Evolutionary conservation across 2,797 vertebrate genomes (phyloP).

Genomic region (Gallinago solitaria): DNA sequence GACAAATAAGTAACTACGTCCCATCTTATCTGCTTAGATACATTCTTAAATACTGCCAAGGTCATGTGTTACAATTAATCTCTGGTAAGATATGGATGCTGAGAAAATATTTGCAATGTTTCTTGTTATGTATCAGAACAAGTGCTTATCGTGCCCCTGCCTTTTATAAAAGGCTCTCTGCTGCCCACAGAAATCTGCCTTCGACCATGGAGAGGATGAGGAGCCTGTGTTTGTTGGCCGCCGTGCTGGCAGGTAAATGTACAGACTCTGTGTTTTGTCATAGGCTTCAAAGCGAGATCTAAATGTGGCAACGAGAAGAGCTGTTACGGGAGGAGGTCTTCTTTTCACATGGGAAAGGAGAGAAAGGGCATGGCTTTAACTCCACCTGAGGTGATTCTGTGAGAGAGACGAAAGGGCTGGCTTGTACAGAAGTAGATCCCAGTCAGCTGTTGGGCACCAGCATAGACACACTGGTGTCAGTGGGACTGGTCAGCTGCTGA

Average conservation of each 20-base stretch:
- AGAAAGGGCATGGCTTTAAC: neutral
- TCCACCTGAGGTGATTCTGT: neutral
- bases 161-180: neutral
- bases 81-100: neutral
- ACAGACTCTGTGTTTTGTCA: neutral
- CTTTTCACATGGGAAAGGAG: neutral
- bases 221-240: neutral
- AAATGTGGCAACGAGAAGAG: rapidly evolving
- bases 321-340: rapidly evolving
- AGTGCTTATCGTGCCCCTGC: neutral
- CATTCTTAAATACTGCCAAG: neutral
- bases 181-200: neutral
- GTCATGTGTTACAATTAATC: neutral
- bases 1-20: neutral
- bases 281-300: neutral
- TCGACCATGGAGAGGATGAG: neutral
- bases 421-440: neutral
- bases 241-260: conserved; percentile 7
- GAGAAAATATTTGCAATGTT: neutral
- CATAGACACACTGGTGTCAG: neutral
- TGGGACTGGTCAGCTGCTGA: neutral
- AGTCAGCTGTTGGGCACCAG: neutral
- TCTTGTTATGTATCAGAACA: neutral
- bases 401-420: neutral
- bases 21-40: neutral